These are phyloP conservation scores for Hypomecis atomaria DNA, from an alignment of 2,888 invertebrate species.

Conservation along the genomic window DNA sequence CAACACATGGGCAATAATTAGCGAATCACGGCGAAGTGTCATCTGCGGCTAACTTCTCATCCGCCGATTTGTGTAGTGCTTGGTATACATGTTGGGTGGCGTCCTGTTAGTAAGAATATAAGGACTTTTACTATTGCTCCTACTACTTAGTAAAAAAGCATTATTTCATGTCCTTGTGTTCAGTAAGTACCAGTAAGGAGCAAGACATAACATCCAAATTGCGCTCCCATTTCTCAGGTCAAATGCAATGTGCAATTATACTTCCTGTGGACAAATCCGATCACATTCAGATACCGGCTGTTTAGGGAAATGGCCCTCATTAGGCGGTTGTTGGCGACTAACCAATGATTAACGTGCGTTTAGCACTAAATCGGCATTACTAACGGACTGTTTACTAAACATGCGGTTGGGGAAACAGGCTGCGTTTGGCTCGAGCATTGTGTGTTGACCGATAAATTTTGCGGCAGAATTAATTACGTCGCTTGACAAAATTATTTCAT, in stretches of 20 bases:
- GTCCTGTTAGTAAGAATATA: too few relatives aligned
- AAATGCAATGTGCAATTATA: background rate
- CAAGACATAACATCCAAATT: background rate
- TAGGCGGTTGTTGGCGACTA: slow-evolving; percentile 31
- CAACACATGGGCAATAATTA: too few relatives aligned
- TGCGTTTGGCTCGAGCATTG: background rate
- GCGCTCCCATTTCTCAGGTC: background rate
- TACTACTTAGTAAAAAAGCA: too few relatives aligned
- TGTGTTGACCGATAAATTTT: background rate
- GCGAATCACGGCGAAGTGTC: too few relatives aligned
- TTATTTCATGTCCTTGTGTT: too few relatives aligned
- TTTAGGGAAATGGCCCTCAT: slow-evolving; percentile 41
- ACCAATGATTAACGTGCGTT: slow-evolving; percentile 25
- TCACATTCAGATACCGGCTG: slow-evolving; percentile 42
- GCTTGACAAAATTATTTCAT: too few relatives aligned
- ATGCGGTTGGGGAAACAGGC: slow-evolving; percentile 2
- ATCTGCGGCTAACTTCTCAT: too few relatives aligned
- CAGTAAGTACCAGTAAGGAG: too few relatives aligned
- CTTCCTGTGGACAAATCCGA: slow-evolving; percentile 33
- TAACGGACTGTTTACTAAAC: slow-evolving; percentile 19
- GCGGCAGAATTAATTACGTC: too few relatives aligned
- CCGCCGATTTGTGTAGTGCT: too few relatives aligned
- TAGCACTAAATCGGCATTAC: slow-evolving; percentile 19
- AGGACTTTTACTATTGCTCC: too few relatives aligned
- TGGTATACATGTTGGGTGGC: too few relatives aligned